These are phyloP conservation scores for Chionoecetes opilio DNA, from an alignment of 1,140 invertebrate species.

Conservation along the genomic window DNA sequence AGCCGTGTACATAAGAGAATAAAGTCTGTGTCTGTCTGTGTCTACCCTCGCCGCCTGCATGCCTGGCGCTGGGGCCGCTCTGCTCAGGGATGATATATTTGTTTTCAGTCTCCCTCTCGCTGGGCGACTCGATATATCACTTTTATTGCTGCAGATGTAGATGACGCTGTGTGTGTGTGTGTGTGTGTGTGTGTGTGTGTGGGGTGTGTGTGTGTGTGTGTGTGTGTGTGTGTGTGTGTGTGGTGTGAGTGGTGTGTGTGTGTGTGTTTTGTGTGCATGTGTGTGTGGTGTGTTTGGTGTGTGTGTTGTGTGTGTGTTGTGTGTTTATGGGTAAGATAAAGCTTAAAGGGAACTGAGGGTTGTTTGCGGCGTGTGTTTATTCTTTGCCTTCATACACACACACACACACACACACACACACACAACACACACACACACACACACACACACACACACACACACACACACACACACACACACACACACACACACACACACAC, in stretches of 20 bases:
- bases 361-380: neutral
- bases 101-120: neutral
- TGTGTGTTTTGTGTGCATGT: neutral
- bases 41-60: neutral
- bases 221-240: too few species aligned
- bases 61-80: neutral
- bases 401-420: neutral
- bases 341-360: neutral
- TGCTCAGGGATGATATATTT: neutral
- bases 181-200: constrained; percentile 9
- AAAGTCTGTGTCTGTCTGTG: too few species aligned
- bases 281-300: neutral
- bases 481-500: neutral
- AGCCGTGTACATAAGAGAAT: too few species aligned
- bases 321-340: neutral
- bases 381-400: neutral
- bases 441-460: neutral
- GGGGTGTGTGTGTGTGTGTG: neutral
- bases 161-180: neutral
- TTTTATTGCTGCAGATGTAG: neutral
- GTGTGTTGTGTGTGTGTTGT: too few species aligned
- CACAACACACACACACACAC: neutral
- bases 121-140: constrained; percentile 4
- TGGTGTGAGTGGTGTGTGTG: neutral
- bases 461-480: neutral